phyloP scores from a whole-genome alignment of 2,113 vertebrate genomes.

The Cygnus atratus region DNA sequence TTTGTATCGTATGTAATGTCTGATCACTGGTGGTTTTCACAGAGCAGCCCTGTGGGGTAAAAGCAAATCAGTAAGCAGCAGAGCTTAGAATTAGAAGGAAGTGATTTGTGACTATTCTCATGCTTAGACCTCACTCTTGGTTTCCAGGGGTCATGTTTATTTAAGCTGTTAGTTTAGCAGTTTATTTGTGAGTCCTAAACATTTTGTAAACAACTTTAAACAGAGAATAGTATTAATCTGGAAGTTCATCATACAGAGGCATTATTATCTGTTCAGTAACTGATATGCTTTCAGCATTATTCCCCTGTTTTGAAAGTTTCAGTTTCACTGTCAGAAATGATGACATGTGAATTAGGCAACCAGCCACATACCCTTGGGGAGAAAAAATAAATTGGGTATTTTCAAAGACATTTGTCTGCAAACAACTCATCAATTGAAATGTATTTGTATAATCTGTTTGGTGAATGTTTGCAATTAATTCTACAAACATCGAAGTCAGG shows the following conservation, averaged over 20 bases:
- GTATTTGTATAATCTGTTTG: slow-evolving; percentile 27
- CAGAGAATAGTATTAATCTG: background rate
- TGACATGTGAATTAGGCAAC: background rate
- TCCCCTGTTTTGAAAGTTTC: background rate
- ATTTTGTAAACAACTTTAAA: background rate
- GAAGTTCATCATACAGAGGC: background rate
- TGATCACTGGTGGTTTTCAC: background rate
- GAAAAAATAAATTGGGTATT: background rate
- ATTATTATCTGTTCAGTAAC: background rate
- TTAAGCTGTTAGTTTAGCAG: background rate
- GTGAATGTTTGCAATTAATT: slow-evolving; percentile 27
- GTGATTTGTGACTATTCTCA: background rate
- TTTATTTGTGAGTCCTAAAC: background rate
- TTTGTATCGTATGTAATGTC: background rate
- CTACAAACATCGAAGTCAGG: background rate
- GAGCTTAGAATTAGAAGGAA: background rate
- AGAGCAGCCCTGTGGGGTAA: background rate
- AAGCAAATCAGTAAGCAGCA: background rate
- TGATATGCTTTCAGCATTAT: background rate
- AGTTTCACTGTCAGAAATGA: background rate
- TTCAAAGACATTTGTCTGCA: background rate
- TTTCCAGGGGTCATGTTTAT: background rate
- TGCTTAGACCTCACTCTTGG: background rate
- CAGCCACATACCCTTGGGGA: background rate
- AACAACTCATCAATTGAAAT: background rate